Percentiles rank a stretch among this genome's conserved stretches.
Conservation (phyloP, 2,113 vertebrate species). For the Notothenia coriiceps region DNA sequence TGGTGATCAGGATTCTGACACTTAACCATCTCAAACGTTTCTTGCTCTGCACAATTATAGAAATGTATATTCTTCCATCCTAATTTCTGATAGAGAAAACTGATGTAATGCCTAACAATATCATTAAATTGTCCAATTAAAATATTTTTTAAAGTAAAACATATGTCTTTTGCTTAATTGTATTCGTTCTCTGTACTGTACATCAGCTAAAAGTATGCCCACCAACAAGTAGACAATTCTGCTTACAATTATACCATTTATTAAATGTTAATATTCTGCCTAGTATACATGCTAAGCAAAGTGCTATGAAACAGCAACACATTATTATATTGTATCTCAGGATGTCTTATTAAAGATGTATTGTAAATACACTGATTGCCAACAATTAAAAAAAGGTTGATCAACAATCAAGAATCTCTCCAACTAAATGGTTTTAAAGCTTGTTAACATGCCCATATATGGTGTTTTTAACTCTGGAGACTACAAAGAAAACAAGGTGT, state of each 20-base stretch:
- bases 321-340: neutral
- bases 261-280: neutral
- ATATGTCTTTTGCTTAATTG: neutral
- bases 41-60: too few relatives aligned
- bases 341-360: neutral
- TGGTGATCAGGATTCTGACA: too few relatives aligned
- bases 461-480: too few relatives aligned
- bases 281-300: neutral
- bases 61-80: too few relatives aligned
- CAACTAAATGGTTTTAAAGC: too few relatives aligned
- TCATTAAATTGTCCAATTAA: neutral
- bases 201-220: neutral
- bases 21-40: too few relatives aligned
- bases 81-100: too few relatives aligned
- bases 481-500: too few relatives aligned
- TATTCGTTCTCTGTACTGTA: neutral
- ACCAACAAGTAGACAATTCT: neutral
- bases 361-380: neutral
- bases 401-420: too few relatives aligned
- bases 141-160: neutral
- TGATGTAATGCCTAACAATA: neutral
- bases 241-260: neutral
- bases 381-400: neutral
- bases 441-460: too few relatives aligned
- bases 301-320: neutral